Evolutionary conservation across 2,113 vertebrate species (phyloP).

Genomic region (Elephas maximus): DNA sequence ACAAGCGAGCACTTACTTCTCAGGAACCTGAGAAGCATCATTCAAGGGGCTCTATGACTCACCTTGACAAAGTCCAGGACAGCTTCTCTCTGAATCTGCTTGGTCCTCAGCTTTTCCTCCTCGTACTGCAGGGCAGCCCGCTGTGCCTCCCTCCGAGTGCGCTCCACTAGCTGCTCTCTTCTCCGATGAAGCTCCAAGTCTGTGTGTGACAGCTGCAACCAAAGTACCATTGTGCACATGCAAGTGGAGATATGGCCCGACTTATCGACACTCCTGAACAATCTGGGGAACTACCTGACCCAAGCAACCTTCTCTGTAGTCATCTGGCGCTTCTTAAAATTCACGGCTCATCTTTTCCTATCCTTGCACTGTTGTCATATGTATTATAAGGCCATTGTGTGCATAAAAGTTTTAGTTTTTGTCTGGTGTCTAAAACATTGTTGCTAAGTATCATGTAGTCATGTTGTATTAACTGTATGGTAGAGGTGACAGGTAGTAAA

Average conservation of each 20-base stretch:
- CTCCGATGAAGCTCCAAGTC: slow-evolving; percentile 85
- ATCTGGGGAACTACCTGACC: not conserved
- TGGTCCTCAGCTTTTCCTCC: slow-evolving; percentile 94
- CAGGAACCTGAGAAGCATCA: not conserved
- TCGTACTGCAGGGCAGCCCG: slow-evolving; percentile 95
- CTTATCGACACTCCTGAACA: not conserved
- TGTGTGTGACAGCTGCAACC: slow-evolving; percentile 75
- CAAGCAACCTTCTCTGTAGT: not conserved
- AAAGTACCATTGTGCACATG: not conserved
- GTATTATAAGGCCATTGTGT: not conserved
- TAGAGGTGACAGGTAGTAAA: not conserved
- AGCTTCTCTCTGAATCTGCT: slow-evolving; percentile 91
- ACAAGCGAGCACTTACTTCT: slow-evolving; percentile 44
- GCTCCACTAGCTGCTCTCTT: slow-evolving; percentile 89
- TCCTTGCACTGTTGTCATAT: not conserved
- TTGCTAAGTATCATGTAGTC: not conserved
- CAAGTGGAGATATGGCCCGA: not conserved
- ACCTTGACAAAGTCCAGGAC: slow-evolving; percentile 92
- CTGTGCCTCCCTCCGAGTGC: slow-evolving; percentile 95
- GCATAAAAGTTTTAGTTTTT: slow-evolving; percentile 44
- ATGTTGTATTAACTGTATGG: slow-evolving; percentile 8
- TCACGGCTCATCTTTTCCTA: not conserved
- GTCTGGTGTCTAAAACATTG: not conserved
- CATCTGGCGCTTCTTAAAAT: slow-evolving; percentile 20
- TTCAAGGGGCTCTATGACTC: slow-evolving; percentile 50